Evolutionary conservation across 2,113 vertebrate genomes (phyloP), one percentile per base, ranked within the genome.

Genomic region (Pelobates fuscus): DNA sequence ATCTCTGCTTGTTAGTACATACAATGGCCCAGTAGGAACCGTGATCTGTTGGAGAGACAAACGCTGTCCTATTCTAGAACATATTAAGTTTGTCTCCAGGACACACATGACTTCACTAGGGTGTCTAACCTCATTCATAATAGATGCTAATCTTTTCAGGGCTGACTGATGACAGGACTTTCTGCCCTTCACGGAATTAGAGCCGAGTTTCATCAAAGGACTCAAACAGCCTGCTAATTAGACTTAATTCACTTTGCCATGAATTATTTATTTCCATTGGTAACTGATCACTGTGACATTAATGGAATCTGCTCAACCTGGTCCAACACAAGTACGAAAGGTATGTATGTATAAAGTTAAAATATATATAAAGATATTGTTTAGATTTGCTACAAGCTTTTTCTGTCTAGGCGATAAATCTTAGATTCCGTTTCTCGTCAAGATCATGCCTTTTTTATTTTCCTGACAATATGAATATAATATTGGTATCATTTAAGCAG

Each of bases 201-300:
- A 94, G 91, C 91, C 90, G 89, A 86, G 91, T 93, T 95, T 98
- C 96, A 96, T 97, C 95, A 95, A 95, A 95, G 94, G 93, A 95
- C 91, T 93, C 93, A 94, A 96, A 96, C 94, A 95, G 96, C 94
- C 92, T 96, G 93, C 95, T 98, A 98, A 98, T 98, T 98, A 96
- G 93, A 95, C 94, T 94, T n/a, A 93, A 94, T 96, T 97, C 94
- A 89, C 92, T 92, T 88, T 89, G 89, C 93, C 94, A 97, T 96
- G 94, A 96, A 98, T 98, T 97, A 98, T 97, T 96, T 96, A 97
- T 96, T 94, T 93, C 91, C 92, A 94, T 93, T 95, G 95, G 91
- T 94, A 95, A 95, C 93, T 85, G 93, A 97, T 96, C 92, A 91
- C 92, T 92, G 93, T 91, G 91, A 95, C 93, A 93, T 94, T 95